A percentile compares a stretch with the other conserved stretches of the same genome.
Conservation (phyloP, 1,140 invertebrate species). For the Atta colombica region DNA sequence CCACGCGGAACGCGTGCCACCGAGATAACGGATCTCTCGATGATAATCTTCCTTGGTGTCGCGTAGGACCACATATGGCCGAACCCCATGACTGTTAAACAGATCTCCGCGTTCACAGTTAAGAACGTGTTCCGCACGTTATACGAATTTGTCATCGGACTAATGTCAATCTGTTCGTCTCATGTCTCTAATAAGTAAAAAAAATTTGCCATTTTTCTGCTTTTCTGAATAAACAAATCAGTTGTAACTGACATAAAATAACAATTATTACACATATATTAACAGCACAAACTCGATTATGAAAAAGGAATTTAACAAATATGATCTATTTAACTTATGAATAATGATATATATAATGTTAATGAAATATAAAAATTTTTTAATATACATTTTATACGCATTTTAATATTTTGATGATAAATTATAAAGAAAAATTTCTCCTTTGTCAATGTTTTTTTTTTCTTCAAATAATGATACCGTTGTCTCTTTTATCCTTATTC, state of each 20-base stretch:
- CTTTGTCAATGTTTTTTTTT: background rate
- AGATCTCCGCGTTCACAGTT: slow-evolving; percentile 61
- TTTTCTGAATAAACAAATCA: background rate
- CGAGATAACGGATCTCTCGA: slow-evolving; percentile 85
- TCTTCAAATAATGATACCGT: background rate
- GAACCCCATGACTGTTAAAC: slow-evolving; percentile 75
- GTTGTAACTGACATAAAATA: background rate
- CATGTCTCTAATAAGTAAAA: background rate
- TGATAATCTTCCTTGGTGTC: slow-evolving; percentile 83
- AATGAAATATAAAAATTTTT: background rate
- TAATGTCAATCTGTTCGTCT: slow-evolving; percentile 7
- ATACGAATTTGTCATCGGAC: slow-evolving; percentile 36
- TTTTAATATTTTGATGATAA: background rate
- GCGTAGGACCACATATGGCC: slow-evolving; percentile 78
- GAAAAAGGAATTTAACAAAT: background rate
- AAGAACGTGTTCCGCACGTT: slow-evolving; percentile 29
- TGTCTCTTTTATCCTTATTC: background rate
- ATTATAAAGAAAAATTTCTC: background rate
- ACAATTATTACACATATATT: background rate
- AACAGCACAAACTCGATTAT: background rate
- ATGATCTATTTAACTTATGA: background rate
- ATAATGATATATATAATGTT: background rate
- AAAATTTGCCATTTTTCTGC: background rate
- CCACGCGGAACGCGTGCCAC: slow-evolving; percentile 81
- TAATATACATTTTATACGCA: background rate